A percentile compares a stretch with the other conserved stretches of the same genome.
Evolutionary conservation across 2,888 invertebrate genomes (phyloP).

Genomic region (Plutella xylostella): DNA sequence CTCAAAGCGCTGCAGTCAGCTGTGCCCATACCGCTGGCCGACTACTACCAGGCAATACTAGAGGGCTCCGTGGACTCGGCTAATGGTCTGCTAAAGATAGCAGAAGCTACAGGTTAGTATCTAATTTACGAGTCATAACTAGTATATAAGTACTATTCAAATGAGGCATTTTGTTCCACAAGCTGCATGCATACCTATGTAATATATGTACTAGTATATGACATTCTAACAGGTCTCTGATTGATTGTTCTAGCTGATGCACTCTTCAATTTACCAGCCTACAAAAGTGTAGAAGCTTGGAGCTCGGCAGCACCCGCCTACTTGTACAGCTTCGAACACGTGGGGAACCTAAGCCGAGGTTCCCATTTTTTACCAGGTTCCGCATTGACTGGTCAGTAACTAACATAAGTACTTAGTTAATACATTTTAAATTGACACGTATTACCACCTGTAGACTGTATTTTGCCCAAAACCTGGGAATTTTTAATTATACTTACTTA

Average conservation of each 20-base stretch:
- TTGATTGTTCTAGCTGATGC: constrained; percentile 71
- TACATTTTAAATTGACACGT: no score
- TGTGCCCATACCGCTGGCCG: constrained; percentile 38
- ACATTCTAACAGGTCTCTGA: no score
- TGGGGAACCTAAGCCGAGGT: constrained; percentile 72
- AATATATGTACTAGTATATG: no score
- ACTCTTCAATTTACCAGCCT: constrained; percentile 81
- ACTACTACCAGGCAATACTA: constrained; percentile 48
- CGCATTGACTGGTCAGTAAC: constrained; percentile 65
- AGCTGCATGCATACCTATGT: no score
- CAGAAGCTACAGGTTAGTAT: constrained; percentile 69
- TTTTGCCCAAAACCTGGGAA: neutral
- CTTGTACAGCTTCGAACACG: constrained; percentile 82
- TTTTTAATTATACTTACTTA: neutral
- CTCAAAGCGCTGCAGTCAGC: constrained; percentile 20
- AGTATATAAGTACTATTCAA: no score
- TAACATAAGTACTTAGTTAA: no score
- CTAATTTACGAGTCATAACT: no score
- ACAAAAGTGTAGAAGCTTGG: constrained; percentile 79
- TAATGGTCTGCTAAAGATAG: constrained; percentile 66
- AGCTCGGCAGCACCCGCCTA: constrained; percentile 72
- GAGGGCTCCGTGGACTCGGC: constrained; percentile 36
- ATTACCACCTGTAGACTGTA: no score
- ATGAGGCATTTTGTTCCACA: no score
- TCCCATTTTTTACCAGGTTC: constrained; percentile 74